Evolutionary conservation across 2,888 invertebrate species (phyloP), one percentile per base, ranked within the genome.

Genomic region (Zaprionus lineosus): DNA sequence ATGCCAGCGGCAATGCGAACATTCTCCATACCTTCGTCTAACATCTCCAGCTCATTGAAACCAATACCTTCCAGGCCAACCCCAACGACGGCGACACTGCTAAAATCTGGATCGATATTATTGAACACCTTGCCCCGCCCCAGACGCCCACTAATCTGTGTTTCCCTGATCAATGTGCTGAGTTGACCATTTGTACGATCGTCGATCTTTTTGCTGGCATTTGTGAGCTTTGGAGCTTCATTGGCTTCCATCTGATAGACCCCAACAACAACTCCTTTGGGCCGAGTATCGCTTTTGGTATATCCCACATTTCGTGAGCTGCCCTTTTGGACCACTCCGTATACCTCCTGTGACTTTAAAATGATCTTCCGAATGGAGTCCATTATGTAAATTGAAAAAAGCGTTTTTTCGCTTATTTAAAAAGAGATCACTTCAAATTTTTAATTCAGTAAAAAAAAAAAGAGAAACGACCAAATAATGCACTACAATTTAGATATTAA

Each of bases 11-110:
- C 95, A 51, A 90, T 82, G 31, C 95, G 91, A 9, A 94, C 91
- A 81, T 92, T 93, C 85, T 95, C 95, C 88, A 92, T 91, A 34
- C 92, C 92, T 84, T 94, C 93, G 69, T 95, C 93, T 11, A 94
- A 86, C 71, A 93, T 93, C 87, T 95, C 95, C 37, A 91, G 88
- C 66, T 93, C 92, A 87, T 94, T 93, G 74, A 92, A 92, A 9
- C 92, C 93, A 39, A 91, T 90, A 62, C 92, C 91, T 58, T 92
- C 91, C 46, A 91, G 91, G 1, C 95, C 95, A 1, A 94, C 88
- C 16, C 94, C 93, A 51, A 94, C 93, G 1, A 95, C 91, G 0
- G 94, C 93, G 0, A 95, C 90, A 8, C 92, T 90, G 70, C 91
- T 90, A 75, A 90, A 93, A 14, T 92, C 92, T 1, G 86, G 74